Conservation (phyloP, 1,140 invertebrate species). For the Brachionus asplanchnoidis region DNA sequence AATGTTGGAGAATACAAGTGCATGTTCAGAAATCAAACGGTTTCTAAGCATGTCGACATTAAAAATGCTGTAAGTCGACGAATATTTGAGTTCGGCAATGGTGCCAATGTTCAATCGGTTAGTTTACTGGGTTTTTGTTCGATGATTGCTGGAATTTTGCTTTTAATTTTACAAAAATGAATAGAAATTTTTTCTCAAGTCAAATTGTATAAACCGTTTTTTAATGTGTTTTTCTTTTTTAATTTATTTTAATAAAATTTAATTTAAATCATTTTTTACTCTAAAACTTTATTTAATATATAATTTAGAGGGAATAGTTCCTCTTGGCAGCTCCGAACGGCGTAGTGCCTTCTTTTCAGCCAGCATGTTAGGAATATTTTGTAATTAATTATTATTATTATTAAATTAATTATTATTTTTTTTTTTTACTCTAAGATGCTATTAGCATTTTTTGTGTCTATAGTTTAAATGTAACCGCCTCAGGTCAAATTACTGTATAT, state of each 20-base stretch:
- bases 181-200: not conserved
- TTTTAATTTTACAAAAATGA: not conserved
- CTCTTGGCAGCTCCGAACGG: too few species aligned
- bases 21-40: not conserved
- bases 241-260: not conserved
- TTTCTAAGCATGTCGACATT: not conserved
- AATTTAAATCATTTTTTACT: not conserved
- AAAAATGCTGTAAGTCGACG: not conserved
- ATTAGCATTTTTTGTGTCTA: not conserved
- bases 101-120: not conserved
- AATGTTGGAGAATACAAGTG: conserved; percentile 15
- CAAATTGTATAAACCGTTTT: not conserved
- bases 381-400: too few species aligned
- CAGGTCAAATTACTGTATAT: not conserved
- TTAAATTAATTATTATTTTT: too few species aligned
- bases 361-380: too few species aligned
- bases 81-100: conserved; percentile 22
- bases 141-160: not conserved
- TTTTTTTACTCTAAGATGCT: not conserved
- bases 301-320: too few species aligned
- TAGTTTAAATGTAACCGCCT: not conserved
- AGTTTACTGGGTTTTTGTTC: not conserved
- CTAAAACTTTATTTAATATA: too few species aligned
- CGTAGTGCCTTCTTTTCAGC: too few species aligned
- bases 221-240: not conserved